Base-by-base conservation (phyloP, 2,888 invertebrate genomes). In the Dynastes hyllus region DNA sequence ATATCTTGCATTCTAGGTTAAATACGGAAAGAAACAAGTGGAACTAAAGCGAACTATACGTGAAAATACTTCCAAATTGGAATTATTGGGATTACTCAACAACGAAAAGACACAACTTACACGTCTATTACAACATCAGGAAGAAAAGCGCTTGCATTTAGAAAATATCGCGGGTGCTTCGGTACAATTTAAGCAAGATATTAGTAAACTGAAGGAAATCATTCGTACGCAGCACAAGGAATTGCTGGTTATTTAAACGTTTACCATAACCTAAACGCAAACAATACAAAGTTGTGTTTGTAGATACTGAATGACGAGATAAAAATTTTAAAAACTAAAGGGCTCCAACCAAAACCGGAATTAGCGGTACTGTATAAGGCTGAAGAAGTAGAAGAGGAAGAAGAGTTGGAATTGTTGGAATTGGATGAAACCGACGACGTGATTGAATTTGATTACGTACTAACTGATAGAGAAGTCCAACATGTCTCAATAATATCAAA, bases 21-120 rank as follows among this genome's bases (percentile, higher is more conserved):
- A 86, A 79, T 86, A 89, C 76, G 84, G 83, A 0, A 82, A 87
- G 13, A 85, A 87, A 79, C 87, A 91, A 82, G 85, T 87, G 27
- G 87, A 89, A 69, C 83, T 92, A 50, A 88, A 90, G 9, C 86
- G 87, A 78, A 87, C 89, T 40, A 90, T 91, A 2, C 89, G 90
- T 80, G 89, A 90, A 50, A 92, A 92, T 81, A 92, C 92, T 0
- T 90, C 91, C 78, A 91, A 91, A 80, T 82, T 91, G 50, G 92
- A 92, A 83, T 87, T 93, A 16, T 81, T 92, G 5, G 89, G 90
- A 0, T 86, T 92, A n/a, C 86, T 93, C 40, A 90, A 90, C 65
- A 90, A 90, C 71, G 92, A 93, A 82, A 90, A 90, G 81, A 87
- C 88, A 2, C 89, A 90, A 76, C 84, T 93, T n/a, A 84, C 85